Base-by-base conservation (phyloP, 1,140 invertebrate species). In the Homalodisca vitripennis region DNA sequence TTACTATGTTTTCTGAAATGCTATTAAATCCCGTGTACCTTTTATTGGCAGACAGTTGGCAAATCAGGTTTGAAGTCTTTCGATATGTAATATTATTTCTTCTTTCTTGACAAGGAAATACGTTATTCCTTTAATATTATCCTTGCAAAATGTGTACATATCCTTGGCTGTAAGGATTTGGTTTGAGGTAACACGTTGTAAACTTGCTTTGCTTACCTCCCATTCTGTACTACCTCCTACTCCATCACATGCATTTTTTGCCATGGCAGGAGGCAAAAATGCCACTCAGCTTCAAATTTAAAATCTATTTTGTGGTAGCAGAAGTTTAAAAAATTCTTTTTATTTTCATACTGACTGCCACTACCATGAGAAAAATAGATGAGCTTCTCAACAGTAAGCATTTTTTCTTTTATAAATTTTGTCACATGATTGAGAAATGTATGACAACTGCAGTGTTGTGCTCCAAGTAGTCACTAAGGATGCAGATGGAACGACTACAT, bases 301-400 rank as follows among this genome's bases (percentile, higher is more conserved):
- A 78, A 79, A 69, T 79, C 77, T 32, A 65, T 51, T 62, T 73
- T 27, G 48, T 77, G 78, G 34, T 74, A 30, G 32, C 73, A 71
- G 1, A 78, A 64, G 64, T 78, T 79, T 1, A 70, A 22, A 63
- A 79, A 77, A 71, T 77, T 79, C 26, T 74, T 75, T 24, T 62
- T 68, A 48, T 78, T 79, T 68, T 79, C 78, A 66, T 79, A 79
- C 46, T 79, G 76, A 12, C 69, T 67, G n/a, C 69, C 74, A 70
- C 70, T 66, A 1, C 77, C 78, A 72, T 79, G 77, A 47, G 72
- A 73, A 71, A 76, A 75, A 47, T 73, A 74, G 34, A 73, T 63
- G 1, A 76, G n/a, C n/a, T n/a, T n/a, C n/a, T n/a, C n/a, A n/a
- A n/a, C n/a, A n/a, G n/a, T n/a, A n/a, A n/a, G n/a, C 26, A 68